phyloP scores from a whole-genome alignment of 2,888 invertebrate genomes.

The Branchinecta sandiegonensis region DNA sequence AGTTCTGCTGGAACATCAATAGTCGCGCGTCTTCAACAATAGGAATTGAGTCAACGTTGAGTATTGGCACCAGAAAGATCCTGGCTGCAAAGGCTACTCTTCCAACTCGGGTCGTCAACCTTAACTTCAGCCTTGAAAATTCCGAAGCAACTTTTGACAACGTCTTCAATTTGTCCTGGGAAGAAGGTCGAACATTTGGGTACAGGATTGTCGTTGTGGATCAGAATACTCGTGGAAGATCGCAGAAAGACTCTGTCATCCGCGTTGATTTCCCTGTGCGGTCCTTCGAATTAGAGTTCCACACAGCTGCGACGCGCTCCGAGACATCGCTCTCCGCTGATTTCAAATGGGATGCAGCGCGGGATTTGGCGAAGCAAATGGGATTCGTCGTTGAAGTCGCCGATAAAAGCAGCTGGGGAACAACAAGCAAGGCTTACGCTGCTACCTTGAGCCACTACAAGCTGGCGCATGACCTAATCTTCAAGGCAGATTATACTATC shows the following conservation, averaged over 20 bases:
- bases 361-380: conserved; percentile 28
- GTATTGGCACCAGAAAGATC: conserved; percentile 22
- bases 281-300: conserved; percentile 28
- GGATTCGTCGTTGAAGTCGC: conserved; percentile 26
- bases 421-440: conserved; percentile 22
- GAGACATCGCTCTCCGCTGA: conserved; percentile 19
- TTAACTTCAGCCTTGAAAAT: conserved; percentile 25
- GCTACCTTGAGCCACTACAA: conserved; percentile 28
- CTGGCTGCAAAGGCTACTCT: conserved; percentile 24
- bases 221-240: conserved; percentile 22
- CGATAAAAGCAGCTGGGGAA: conserved; percentile 26
- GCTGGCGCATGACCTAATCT: conserved; percentile 27
- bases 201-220: conserved; percentile 26
- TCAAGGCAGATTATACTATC: conserved; percentile 27
- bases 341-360: conserved; percentile 31
- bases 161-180: conserved; percentile 28
- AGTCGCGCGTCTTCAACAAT: conserved; percentile 27
- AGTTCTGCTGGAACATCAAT: conserved; percentile 30
- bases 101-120: conserved; percentile 26
- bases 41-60: conserved; percentile 26
- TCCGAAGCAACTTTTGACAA: conserved; percentile 27
- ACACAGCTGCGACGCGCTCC: conserved; percentile 23
- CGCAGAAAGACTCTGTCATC: conserved; percentile 26
- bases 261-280: conserved; percentile 29
- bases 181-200: conserved; percentile 29